A percentile compares a stretch with the other conserved stretches of the same genome.
Conservation (phyloP, 2,888 invertebrate genomes). For the Flexamia atlantica region DNA sequence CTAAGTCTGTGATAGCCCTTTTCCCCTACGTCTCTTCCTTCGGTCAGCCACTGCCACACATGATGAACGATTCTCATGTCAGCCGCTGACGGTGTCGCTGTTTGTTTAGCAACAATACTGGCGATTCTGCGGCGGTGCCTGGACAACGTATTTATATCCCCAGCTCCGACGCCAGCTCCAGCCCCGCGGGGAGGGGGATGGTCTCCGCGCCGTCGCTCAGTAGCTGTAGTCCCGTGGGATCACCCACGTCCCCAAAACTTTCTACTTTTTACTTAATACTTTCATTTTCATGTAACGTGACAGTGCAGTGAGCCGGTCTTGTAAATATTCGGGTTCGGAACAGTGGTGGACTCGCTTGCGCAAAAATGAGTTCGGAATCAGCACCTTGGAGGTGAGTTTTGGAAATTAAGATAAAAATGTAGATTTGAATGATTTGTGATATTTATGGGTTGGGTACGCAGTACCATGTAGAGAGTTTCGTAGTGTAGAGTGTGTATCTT, state of each 20-base stretch:
- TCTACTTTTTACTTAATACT: constrained; percentile 34
- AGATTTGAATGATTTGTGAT: not conserved
- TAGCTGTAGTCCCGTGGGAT: constrained; percentile 55
- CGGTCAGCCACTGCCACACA: too few species aligned
- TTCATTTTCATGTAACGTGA: constrained; percentile 49
- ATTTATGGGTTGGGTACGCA: not conserved
- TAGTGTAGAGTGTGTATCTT: too few species aligned
- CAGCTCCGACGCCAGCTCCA: constrained; percentile 24
- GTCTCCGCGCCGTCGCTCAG: constrained; percentile 29
- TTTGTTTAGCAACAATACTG: constrained; percentile 48
- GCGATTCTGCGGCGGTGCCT: constrained; percentile 37
- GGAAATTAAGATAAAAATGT: too few species aligned
- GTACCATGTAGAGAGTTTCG: too few species aligned
- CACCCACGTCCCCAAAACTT: constrained; percentile 22
- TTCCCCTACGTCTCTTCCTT: too few species aligned
- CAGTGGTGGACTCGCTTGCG: constrained; percentile 67
- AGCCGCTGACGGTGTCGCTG: too few species aligned
- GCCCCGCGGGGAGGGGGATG: constrained; percentile 14
- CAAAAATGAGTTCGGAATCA: constrained; percentile 67
- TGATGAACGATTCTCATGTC: too few species aligned
- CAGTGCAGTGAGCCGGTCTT: constrained; percentile 53
- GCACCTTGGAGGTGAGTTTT: constrained; percentile 67
- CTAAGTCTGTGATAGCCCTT: too few species aligned
- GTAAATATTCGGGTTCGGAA: not conserved
- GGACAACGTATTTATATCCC: constrained; percentile 47